phyloP scores from a whole-genome alignment of 2,888 invertebrate genomes.

The Therioaphis trifolii region DNA sequence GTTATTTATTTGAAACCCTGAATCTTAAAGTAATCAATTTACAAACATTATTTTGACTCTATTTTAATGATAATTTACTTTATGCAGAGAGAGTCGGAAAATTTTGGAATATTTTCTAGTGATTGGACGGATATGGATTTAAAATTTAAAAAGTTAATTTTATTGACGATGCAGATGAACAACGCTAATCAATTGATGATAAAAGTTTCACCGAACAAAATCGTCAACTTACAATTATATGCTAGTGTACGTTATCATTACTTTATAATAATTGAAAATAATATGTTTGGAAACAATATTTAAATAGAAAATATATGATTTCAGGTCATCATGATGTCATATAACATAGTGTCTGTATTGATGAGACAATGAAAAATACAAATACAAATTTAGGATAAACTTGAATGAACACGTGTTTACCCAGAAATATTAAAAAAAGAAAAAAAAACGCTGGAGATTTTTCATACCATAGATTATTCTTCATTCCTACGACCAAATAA shows the following conservation, averaged over 20 bases:
- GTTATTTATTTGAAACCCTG: not conserved
- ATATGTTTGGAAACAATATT: too few relatives aligned
- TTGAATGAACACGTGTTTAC: too few relatives aligned
- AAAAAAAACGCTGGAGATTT: too few relatives aligned
- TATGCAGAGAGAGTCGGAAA: slow-evolving; percentile 15
- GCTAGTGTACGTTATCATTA: not conserved
- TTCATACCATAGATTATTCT: too few relatives aligned
- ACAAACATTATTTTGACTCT: not conserved
- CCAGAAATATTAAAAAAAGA: too few relatives aligned
- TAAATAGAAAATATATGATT: too few relatives aligned
- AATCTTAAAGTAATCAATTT: slow-evolving; percentile 1
- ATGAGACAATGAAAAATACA: too few relatives aligned
- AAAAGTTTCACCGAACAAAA: not conserved
- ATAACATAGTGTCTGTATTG: too few relatives aligned
- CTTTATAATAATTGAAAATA: not conserved
- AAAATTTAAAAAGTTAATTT: slow-evolving; percentile 15
- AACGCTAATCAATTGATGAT: not conserved
- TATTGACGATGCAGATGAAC: slow-evolving; percentile 7
- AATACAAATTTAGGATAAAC: too few relatives aligned
- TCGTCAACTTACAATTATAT: slow-evolving; percentile 16
- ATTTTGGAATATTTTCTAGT: slow-evolving; percentile 28
- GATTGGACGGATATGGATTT: slow-evolving; percentile 28
- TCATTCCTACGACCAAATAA: too few relatives aligned
- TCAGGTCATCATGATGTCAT: too few relatives aligned
- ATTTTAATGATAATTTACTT: not conserved